These are phyloP conservation scores for Anthoscopus minutus DNA, from an alignment of 2,113 vertebrate species.

Conservation along the genomic window DNA sequence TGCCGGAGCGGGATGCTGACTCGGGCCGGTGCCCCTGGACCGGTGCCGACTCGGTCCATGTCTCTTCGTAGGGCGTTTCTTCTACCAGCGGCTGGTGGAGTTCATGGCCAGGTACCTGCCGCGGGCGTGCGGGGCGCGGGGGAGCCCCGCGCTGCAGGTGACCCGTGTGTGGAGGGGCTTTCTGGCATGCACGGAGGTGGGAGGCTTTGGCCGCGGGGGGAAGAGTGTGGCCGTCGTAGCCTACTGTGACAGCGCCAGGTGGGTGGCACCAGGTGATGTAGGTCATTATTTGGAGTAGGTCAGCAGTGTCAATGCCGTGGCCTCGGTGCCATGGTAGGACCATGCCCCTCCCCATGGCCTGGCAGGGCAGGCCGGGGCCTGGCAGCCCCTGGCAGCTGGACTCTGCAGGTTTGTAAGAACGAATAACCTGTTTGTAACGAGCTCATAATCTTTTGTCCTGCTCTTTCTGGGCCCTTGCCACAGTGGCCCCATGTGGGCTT, in stretches of 20 bases:
- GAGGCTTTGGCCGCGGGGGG: neutral
- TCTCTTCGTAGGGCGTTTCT: slow-evolving; percentile 81
- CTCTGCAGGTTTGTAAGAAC: neutral
- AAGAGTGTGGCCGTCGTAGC: accelerated
- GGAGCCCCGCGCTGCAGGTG: neutral
- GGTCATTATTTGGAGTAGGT: accelerated
- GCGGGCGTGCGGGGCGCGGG: neutral
- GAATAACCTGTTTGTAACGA: neutral
- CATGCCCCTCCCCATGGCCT: neutral
- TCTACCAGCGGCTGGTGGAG: slow-evolving; percentile 94
- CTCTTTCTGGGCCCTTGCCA: neutral
- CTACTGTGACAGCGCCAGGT: neutral
- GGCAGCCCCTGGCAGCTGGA: neutral
- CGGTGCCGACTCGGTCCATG: neutral
- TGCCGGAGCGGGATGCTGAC: neutral
- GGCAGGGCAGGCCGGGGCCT: neutral
- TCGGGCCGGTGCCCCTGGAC: neutral
- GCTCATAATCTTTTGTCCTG: neutral
- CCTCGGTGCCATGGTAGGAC: neutral
- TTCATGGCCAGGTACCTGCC: slow-evolving; percentile 91
- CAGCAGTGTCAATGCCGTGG: neutral
- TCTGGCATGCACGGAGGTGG: neutral
- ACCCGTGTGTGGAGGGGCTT: neutral
- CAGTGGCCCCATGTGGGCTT: slow-evolving; percentile 92
- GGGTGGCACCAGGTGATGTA: no score